A percentile compares a stretch with the other conserved stretches of the same genome.
phyloP scores from a whole-genome alignment of 2,113 vertebrate species.

The Heloderma charlesbogerti region DNA sequence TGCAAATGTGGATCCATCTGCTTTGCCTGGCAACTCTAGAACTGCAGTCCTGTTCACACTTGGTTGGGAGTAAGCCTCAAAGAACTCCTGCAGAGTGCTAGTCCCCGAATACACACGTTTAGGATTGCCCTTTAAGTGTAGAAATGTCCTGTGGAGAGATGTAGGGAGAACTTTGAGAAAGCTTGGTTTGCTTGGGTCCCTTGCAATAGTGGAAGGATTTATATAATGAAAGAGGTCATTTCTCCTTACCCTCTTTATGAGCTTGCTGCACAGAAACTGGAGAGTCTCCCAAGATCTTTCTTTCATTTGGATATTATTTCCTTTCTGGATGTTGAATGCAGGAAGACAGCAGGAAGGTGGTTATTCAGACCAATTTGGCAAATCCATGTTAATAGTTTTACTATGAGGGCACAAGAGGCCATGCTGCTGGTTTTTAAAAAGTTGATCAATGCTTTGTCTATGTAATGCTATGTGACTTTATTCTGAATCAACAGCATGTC shows the following conservation, averaged over 20 bases:
- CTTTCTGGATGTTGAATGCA: neutral
- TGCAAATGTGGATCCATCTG: neutral
- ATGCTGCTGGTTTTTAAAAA: constrained; percentile 11
- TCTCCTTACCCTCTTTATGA: accelerated
- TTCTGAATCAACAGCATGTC: constrained; percentile 54
- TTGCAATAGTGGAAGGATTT: neutral
- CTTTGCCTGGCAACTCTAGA: neutral
- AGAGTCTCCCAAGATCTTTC: neutral
- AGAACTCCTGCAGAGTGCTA: neutral
- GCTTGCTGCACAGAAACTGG: neutral
- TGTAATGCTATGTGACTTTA: neutral
- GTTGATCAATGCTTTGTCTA: constrained; percentile 13
- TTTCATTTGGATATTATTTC: neutral
- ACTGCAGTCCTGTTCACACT: neutral
- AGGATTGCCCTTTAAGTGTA: neutral
- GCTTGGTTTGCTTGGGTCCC: neutral
- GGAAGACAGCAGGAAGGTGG: constrained; percentile 12
- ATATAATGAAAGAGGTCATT: neutral
- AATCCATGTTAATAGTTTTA: constrained; percentile 84
- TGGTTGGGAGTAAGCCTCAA: no score
- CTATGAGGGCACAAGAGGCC: constrained; percentile 43
- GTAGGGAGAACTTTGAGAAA: neutral
- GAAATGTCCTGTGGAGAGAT: neutral
- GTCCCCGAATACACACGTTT: neutral
- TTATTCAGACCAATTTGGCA: constrained; percentile 64